Conservation (phyloP, 2,113 vertebrate genomes). For the Tychaedon coryphoeus region DNA sequence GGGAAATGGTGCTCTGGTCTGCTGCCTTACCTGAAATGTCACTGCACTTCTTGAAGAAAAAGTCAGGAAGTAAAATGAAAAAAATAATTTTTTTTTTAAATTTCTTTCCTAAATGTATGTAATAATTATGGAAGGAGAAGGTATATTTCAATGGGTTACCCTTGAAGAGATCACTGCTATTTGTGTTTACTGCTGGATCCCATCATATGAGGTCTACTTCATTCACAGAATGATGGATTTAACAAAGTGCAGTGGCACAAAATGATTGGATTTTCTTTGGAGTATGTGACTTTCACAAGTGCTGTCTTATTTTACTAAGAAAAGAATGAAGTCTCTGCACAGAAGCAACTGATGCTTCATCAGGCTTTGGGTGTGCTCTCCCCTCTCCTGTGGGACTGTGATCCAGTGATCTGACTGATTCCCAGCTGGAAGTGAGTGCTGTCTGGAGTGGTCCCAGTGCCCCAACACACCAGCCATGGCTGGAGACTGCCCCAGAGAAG, state of each 20-base stretch:
- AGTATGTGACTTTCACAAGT: neutral
- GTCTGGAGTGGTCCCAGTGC: neutral
- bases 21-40: neutral
- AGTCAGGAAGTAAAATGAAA: neutral
- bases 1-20: neutral
- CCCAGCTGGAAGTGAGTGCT: neutral
- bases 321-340: neutral
- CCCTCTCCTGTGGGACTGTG: neutral
- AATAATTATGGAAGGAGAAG: neutral
- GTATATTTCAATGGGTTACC: neutral
- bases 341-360: neutral
- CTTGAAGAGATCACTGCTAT: neutral
- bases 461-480: neutral
- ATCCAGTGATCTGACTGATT: neutral
- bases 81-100: neutral
- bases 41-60: neutral
- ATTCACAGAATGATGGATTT: neutral
- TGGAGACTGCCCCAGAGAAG: neutral
- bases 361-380: neutral
- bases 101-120: neutral
- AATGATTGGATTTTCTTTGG: neutral
- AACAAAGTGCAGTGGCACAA: neutral
- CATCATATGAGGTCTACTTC: neutral
- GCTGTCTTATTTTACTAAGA: neutral
- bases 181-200: neutral